Evolutionary conservation across 1,140 invertebrate species (phyloP), one percentile per base, ranked within the genome.

Genomic region (Asbolus verrucosus): DNA sequence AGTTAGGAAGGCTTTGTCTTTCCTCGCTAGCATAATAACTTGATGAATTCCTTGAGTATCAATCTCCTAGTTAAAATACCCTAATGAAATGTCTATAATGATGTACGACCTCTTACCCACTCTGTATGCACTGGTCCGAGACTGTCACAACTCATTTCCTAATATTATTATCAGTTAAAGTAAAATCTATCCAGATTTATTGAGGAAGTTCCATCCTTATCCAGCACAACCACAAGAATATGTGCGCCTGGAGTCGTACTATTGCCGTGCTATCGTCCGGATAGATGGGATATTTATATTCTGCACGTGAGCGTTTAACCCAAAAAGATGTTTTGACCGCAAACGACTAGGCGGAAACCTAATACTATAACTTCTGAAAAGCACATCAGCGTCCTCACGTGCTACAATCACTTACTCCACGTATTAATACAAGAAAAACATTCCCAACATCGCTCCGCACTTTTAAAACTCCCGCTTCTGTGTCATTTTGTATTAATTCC

Each of bases 251-350:
- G 16, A 63, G 39, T 63, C 33, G 31, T 63, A 63, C 61, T 62
- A 60, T 15, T 36, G 36, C 60, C 36, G 18, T 62, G 36, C 60
- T 62, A 63, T 63, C 61, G 39, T 63, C 61, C 61, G 39, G 39
- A 63, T 63, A 63, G 61, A 63, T 63, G 61, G 61, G 61, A 41
- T 63, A 63, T 63, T 63, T 63, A 63, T 63, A 63, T 63, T 63
- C 61, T 41, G 61, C 33, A 41, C 61, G 61, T 63, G 61, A 63
- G 39, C 61, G 61, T 63, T 63, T 63, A 63, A 63, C 61, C 61
- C 33, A 63, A 63, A 63, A 63, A 63, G 61, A 63, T 63, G 61
- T 63, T 63, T 63, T 63, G 61, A 63, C 61, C 61, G 61, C 61
- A 63, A 63, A 63, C 61, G 61, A 63, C 61, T 63, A 63, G 61